Percentiles rank a stretch among this genome's conserved stretches.
These are phyloP conservation scores for Hymenopus coronatus DNA, from an alignment of 2,888 invertebrate genomes.

Conservation along the genomic window DNA sequence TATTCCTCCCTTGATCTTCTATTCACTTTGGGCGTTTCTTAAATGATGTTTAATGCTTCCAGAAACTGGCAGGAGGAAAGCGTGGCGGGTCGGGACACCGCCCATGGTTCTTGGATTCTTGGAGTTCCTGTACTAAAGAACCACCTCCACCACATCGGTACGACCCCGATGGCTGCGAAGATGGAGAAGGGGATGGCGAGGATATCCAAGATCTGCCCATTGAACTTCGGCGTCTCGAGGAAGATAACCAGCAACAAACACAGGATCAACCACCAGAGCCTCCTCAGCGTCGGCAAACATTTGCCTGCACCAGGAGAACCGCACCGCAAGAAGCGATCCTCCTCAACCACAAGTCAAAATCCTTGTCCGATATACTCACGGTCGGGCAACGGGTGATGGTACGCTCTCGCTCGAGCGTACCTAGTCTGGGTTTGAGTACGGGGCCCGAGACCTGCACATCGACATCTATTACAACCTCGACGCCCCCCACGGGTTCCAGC, in stretches of 20 bases:
- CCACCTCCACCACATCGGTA: slow-evolving; percentile 46
- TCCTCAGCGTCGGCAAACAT: slow-evolving; percentile 57
- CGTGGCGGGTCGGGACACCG: slow-evolving; percentile 56
- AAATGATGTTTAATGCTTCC: slow-evolving; percentile 32
- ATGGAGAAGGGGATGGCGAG: slow-evolving; percentile 53
- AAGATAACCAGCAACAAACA: slow-evolving; percentile 43
- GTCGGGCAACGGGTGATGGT: slow-evolving; percentile 68
- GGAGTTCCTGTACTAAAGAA: slow-evolving; percentile 57
- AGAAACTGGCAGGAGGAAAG: slow-evolving; percentile 73
- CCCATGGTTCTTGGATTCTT: slow-evolving; percentile 79
- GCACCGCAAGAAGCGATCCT: slow-evolving; percentile 45
- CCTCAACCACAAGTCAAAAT: slow-evolving; percentile 67
- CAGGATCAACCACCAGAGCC: slow-evolving; percentile 38
- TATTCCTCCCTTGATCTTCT: no score
- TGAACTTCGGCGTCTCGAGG: slow-evolving; percentile 77
- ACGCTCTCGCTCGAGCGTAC: slow-evolving; percentile 72
- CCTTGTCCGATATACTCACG: slow-evolving; percentile 78
- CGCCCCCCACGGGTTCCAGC: slow-evolving; percentile 32
- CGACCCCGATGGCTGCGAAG: slow-evolving; percentile 58
- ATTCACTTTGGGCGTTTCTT: not conserved
- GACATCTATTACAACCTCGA: slow-evolving; percentile 34
- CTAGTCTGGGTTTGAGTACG: slow-evolving; percentile 56
- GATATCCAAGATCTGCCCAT: slow-evolving; percentile 79
- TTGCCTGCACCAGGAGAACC: slow-evolving; percentile 46
- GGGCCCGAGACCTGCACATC: slow-evolving; percentile 24